Conservation (phyloP, 2,888 invertebrate genomes). For the Arge pagana region DNA sequence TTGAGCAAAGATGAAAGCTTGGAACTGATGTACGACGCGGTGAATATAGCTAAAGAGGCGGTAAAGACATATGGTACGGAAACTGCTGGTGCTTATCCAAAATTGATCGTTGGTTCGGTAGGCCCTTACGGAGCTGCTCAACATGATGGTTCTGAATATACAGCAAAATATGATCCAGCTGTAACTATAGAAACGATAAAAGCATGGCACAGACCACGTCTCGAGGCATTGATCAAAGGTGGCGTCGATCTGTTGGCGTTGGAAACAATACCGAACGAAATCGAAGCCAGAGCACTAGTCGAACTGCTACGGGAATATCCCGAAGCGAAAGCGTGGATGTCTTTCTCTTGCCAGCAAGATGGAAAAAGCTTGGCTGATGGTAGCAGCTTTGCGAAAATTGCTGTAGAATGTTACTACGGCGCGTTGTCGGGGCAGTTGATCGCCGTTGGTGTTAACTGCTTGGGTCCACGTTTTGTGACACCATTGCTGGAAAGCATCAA, state of each 20-base stretch:
- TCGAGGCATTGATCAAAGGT: constrained; percentile 76
- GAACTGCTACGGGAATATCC: constrained; percentile 81
- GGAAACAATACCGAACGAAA: constrained; percentile 88
- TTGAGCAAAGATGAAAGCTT: constrained; percentile 69
- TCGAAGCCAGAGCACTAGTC: constrained; percentile 83
- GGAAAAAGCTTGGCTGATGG: constrained; percentile 74
- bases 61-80: constrained; percentile 43
- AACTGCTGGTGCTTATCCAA: constrained; percentile 32
- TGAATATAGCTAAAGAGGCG: constrained; percentile 74
- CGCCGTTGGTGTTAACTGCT: constrained; percentile 90
- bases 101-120: constrained; percentile 81
- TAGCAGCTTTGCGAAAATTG: constrained; percentile 76
- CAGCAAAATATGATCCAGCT: constrained; percentile 77
- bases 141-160: constrained; percentile 91
- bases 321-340: constrained; percentile 79
- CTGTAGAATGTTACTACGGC: constrained; percentile 67
- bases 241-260: constrained; percentile 86
- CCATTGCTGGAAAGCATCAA: constrained; percentile 66
- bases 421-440: constrained; percentile 72
- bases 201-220: constrained; percentile 84
- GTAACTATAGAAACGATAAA: constrained; percentile 68
- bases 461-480: constrained; percentile 70
- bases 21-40: constrained; percentile 74
- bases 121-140: constrained; percentile 92
- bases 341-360: constrained; percentile 80